A percentile compares a stretch with the other conserved stretches of the same genome.
phyloP scores from a whole-genome alignment of 2,113 vertebrate genomes.

The Neodon shergylaensis region DNA sequence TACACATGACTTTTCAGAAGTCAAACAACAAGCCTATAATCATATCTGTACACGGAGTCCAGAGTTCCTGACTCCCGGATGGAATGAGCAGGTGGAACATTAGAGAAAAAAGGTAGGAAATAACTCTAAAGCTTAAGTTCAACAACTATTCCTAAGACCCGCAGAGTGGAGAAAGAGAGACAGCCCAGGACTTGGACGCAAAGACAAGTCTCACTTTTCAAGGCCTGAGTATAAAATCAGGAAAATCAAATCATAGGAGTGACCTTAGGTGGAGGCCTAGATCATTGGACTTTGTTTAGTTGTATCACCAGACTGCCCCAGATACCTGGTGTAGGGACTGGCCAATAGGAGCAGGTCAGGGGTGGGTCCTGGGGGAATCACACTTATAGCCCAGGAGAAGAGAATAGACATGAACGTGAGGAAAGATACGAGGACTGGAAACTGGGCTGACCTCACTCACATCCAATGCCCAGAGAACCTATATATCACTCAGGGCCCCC shows the following conservation, averaged over 20 bases:
- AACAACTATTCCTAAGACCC: not conserved
- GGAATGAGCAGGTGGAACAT: not conserved
- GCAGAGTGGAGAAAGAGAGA: not conserved
- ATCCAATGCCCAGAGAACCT: not conserved
- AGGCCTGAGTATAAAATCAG: not conserved
- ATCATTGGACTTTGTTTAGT: not conserved
- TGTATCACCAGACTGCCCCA: not conserved
- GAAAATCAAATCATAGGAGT: not conserved
- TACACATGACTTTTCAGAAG: conserved; percentile 45
- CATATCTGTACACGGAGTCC: not conserved
- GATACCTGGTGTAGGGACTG: not conserved
- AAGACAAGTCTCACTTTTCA: conserved; percentile 34
- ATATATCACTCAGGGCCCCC: not conserved
- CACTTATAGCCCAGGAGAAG: not conserved
- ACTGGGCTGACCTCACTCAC: not conserved
- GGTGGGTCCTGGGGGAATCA: not conserved
- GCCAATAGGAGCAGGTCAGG: not conserved
- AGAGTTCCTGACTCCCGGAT: not conserved
- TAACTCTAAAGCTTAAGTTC: conserved; percentile 19
- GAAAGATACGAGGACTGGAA: not conserved
- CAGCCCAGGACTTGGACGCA: not conserved
- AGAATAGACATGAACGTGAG: not conserved
- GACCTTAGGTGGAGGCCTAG: not conserved
- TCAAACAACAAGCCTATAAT: conserved; percentile 19
- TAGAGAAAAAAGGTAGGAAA: conserved; percentile 37